A percentile compares a stretch with the other conserved stretches of the same genome.
Conservation (phyloP, 2,113 vertebrate species). For the Cyphomyrus plagiostoma region DNA sequence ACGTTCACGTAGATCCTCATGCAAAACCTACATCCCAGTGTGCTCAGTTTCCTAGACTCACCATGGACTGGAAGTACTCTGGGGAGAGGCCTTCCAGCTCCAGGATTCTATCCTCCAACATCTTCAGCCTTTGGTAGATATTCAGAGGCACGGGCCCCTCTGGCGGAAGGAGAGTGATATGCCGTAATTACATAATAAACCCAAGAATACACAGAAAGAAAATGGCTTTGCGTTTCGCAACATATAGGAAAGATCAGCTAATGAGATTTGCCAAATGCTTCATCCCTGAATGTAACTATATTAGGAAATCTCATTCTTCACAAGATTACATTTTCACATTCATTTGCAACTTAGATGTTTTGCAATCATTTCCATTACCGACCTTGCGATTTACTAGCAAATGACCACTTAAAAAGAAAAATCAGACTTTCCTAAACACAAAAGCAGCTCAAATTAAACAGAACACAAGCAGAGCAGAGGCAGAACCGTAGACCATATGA, state of each 20-base stretch:
- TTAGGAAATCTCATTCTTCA: background rate
- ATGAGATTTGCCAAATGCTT: background rate
- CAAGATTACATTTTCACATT: background rate
- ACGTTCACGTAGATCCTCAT: background rate
- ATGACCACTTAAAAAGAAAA: background rate
- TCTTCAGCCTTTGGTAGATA: slow-evolving; percentile 93
- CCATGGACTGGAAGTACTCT: slow-evolving; percentile 90
- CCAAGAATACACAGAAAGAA: background rate
- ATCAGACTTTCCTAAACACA: background rate
- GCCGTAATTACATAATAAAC: background rate
- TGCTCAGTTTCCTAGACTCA: slow-evolving; percentile 56
- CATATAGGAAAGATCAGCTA: background rate
- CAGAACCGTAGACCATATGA: background rate
- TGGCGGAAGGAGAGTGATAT: slow-evolving; percentile 33
- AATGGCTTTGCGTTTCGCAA: background rate
- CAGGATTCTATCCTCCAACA: slow-evolving; percentile 91
- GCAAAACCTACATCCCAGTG: background rate
- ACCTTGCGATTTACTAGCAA: background rate
- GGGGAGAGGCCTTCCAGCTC: slow-evolving; percentile 95
- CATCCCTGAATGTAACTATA: background rate
- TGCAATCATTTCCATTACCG: background rate
- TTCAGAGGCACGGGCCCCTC: slow-evolving; percentile 84
- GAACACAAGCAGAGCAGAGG: background rate
- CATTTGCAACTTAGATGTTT: background rate
- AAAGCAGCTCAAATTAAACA: background rate